Percentiles rank a stretch among this genome's conserved stretches.
These are phyloP conservation scores for Rousettus leschenaultii DNA, from an alignment of 2,113 vertebrate genomes.

Conservation along the genomic window DNA sequence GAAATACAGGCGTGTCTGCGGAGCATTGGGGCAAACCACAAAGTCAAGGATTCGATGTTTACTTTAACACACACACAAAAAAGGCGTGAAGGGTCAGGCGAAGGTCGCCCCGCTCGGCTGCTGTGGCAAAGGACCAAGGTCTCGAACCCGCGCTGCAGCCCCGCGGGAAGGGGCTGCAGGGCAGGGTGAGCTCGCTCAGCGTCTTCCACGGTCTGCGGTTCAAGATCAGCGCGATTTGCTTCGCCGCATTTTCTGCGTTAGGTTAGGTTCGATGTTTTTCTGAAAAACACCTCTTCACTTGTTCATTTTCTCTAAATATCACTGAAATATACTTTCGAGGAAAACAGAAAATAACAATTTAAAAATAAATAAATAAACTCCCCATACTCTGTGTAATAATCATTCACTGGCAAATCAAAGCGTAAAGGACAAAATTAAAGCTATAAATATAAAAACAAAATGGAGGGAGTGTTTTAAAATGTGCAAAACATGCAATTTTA, in stretches of 20 bases:
- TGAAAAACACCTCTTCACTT: background rate
- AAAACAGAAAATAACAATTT: background rate
- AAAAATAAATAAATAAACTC: background rate
- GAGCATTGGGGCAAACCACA: background rate
- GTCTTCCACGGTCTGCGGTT: background rate
- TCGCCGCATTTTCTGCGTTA: no score
- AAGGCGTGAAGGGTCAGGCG: accelerated
- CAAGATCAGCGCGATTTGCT: no score
- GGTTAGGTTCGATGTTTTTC: background rate
- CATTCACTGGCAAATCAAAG: background rate
- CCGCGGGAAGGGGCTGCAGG: background rate
- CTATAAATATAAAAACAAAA: background rate
- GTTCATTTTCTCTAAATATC: background rate
- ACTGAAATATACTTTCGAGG: background rate
- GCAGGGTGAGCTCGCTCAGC: background rate
- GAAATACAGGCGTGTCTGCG: background rate
- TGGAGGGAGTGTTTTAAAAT: background rate
- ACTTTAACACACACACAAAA: no score
- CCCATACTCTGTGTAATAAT: background rate
- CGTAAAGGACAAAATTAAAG: background rate
- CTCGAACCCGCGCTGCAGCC: accelerated
- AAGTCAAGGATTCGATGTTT: background rate
- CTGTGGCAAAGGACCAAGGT: accelerated
- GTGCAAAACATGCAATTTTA: background rate
- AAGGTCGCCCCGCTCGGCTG: background rate